Percentiles rank a stretch among this genome's conserved stretches.
Conservation (phyloP, 2,113 vertebrate genomes). For the Euleptes europaea region DNA sequence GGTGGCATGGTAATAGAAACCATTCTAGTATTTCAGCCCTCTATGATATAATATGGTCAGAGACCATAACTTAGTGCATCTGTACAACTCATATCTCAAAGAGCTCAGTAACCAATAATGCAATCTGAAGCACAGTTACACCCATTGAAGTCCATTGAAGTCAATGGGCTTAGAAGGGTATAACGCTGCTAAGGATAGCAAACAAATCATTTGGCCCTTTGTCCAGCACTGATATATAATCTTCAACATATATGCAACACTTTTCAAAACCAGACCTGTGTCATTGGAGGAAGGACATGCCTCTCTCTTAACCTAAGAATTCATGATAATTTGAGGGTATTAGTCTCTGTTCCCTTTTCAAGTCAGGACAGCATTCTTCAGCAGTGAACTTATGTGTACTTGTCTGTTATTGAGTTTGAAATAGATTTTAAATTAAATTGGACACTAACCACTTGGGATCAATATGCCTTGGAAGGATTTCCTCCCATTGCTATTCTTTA, state of each 20-base stretch:
- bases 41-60: background rate
- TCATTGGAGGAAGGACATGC: background rate
- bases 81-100: background rate
- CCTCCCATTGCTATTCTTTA: conserved; percentile 9
- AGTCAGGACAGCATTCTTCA: background rate
- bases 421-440: conserved; percentile 31
- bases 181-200: no score
- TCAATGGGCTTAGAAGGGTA: no score
- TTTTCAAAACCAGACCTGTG: no score
- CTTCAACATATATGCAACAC: no score
- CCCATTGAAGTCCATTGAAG: no score
- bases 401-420: conserved; percentile 14
- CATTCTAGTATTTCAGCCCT: background rate
- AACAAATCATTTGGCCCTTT: no score
- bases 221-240: no score
- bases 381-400: background rate
- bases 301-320: background rate
- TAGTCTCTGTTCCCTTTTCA: background rate
- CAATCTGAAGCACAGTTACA: no score
- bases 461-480: background rate
- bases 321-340: background rate
- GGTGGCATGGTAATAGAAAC: background rate
- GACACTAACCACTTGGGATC: conserved; percentile 20
- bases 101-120: background rate
- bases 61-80: background rate